phyloP scores from a whole-genome alignment of 2,888 invertebrate genomes.

The Oasisia sp. region DNA sequence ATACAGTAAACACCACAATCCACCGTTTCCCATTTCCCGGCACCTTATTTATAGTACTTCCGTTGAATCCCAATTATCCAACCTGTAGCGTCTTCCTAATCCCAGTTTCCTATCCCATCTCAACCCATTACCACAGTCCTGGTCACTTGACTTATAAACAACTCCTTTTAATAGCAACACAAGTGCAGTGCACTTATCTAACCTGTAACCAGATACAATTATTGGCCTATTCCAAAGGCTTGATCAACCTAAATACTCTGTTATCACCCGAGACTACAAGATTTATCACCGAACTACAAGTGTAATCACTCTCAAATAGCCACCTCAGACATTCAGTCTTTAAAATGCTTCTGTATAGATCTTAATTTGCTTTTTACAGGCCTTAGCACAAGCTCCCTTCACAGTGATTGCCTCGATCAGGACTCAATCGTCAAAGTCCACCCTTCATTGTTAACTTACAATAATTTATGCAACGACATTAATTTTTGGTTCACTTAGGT shows the following conservation, averaged over 20 bases:
- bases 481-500: too few species aligned
- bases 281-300: slow-evolving; percentile 4
- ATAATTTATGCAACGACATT: too few species aligned
- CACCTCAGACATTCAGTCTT: neutral
- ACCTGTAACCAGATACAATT: neutral
- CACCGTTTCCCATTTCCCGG: neutral
- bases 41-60: neutral
- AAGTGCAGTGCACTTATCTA: neutral
- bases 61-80: neutral
- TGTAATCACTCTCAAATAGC: neutral
- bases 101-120: neutral
- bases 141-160: neutral
- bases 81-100: neutral
- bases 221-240: slow-evolving; percentile 4
- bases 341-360: neutral
- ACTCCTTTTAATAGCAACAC: neutral
- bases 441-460: neutral
- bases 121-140: neutral
- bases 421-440: neutral
- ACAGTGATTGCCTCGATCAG: neutral
- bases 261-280: neutral
- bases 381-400: neutral
- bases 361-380: neutral
- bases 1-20: neutral
- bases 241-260: slow-evolving; percentile 4